A percentile compares a stretch with the other conserved stretches of the same genome.
Conservation (phyloP, 2,888 invertebrate genomes). For the Drosophila monieri region DNA sequence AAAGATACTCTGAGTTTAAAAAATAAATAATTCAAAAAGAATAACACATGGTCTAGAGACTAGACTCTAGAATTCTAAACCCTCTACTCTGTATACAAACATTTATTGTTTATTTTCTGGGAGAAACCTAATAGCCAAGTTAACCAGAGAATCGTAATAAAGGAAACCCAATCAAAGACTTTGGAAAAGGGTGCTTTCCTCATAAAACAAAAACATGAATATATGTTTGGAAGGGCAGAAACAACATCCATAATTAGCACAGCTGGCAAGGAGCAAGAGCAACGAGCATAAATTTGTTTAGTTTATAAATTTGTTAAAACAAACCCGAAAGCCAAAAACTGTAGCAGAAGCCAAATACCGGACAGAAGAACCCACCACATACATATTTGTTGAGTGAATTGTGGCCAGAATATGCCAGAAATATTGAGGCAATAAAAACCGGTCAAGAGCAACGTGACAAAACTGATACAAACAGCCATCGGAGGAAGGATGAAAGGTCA, state of each 20-base stretch:
- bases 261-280: slow-evolving; percentile 1
- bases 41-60: background rate
- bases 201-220: slow-evolving; percentile 3
- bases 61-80: background rate
- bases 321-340: slow-evolving; percentile 40
- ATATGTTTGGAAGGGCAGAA: slow-evolving; percentile 11
- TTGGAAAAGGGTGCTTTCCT: slow-evolving; percentile 7
- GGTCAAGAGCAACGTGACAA: slow-evolving; percentile 42
- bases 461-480: slow-evolving; percentile 19
- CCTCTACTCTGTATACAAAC: background rate
- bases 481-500: slow-evolving; percentile 13
- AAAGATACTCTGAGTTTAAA: background rate
- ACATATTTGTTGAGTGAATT: slow-evolving; percentile 36
- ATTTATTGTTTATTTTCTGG: background rate
- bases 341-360: slow-evolving; percentile 38
- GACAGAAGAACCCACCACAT: slow-evolving; percentile 19
- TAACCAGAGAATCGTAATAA: background rate
- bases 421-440: slow-evolving; percentile 44
- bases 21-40: background rate
- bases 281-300: slow-evolving; percentile 52
- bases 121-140: background rate
- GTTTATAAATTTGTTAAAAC: slow-evolving; percentile 57
- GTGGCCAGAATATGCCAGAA: slow-evolving; percentile 33
- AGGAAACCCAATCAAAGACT: background rate
- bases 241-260: slow-evolving; percentile 31